A percentile compares a stretch with the other conserved stretches of the same genome.
Evolutionary conservation across 1,140 invertebrate genomes (phyloP).

Genomic region (Rhagoletis zephyria): DNA sequence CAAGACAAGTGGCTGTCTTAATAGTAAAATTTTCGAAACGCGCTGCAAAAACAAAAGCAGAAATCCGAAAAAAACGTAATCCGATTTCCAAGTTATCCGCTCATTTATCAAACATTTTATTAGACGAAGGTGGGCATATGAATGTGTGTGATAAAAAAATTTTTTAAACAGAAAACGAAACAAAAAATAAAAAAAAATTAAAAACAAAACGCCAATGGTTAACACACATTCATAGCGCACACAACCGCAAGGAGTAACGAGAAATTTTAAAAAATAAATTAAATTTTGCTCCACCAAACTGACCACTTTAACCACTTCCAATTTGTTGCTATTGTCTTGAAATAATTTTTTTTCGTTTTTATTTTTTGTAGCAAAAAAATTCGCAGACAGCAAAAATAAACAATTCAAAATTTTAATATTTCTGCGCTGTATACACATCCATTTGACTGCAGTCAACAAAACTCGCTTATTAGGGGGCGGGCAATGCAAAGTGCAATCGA

Average conservation of each 20-base stretch:
- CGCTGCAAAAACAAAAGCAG: slow-evolving; percentile 46
- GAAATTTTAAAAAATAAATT: neutral
- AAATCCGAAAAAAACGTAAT: slow-evolving; percentile 31
- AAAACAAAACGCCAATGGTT: neutral
- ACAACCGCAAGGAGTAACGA: neutral
- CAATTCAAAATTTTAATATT: slow-evolving; percentile 12
- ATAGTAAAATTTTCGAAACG: slow-evolving; percentile 31
- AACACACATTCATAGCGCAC: neutral
- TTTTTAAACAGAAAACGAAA: slow-evolving; percentile 14
- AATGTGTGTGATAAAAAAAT: slow-evolving; percentile 11
- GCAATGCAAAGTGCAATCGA: slow-evolving; percentile 15
- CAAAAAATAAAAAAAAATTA: neutral
- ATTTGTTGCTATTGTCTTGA: neutral
- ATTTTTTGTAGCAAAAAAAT: neutral
- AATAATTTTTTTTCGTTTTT: neutral
- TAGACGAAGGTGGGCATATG: slow-evolving; percentile 30
- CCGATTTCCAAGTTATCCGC: neutral
- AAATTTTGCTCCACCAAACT: neutral
- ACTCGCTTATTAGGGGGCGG: neutral
- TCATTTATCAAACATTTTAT: slow-evolving; percentile 44
- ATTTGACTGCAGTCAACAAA: slow-evolving; percentile 14
- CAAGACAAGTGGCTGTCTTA: neutral
- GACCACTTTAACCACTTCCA: slow-evolving; percentile 48
- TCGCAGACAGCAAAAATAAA: neutral
- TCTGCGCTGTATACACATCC: neutral